Percentiles rank a stretch among this genome's conserved stretches.
Evolutionary conservation across 2,113 vertebrate species (phyloP).

Genomic region (mouse (Mus musculus)): GRCm39 chrX:158199501-158200000

Average conservation of each 20-base stretch:
- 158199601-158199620: constrained; percentile 67
- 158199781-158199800: background rate
- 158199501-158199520: constrained; percentile 54
- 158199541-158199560: constrained; percentile 65
- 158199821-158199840: background rate
- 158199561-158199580: constrained; percentile 62
- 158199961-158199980: background rate
- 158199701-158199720: background rate
- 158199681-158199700: background rate
- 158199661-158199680: background rate
- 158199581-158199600: constrained; percentile 52
- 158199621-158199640: constrained; percentile 48
- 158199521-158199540: constrained; percentile 71
- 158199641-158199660: background rate
- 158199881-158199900: background rate
- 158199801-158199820: background rate
- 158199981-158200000: background rate
- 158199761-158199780: background rate
- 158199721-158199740: background rate
- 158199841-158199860: background rate
- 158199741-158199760: background rate
- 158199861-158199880: background rate
- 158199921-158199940: background rate
- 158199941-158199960: background rate
- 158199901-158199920: background rate